Percentiles rank a stretch among this genome's conserved stretches.
Conservation (phyloP, 2,113 vertebrate species). For the Euleptes europaea region DNA sequence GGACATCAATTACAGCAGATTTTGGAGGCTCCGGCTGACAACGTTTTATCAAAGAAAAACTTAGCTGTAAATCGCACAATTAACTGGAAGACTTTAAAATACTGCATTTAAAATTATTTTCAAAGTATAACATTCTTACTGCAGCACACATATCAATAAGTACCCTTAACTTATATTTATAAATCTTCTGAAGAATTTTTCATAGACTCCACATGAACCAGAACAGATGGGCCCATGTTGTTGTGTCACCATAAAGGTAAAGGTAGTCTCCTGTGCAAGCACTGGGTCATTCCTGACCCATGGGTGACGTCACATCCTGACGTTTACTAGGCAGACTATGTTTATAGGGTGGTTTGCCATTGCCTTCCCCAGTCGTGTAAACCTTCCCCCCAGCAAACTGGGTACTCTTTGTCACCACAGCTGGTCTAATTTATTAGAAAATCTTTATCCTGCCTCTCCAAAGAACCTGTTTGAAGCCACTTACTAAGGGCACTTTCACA, state of each 20-base stretch:
- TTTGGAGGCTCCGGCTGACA: conserved; percentile 6
- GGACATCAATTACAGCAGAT: background rate
- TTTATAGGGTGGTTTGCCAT: no score
- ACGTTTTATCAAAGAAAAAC: conserved; percentile 7
- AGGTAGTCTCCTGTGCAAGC: no score
- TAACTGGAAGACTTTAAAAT: conserved; percentile 8
- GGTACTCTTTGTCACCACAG: background rate
- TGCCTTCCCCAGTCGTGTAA: no score
- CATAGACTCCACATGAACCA: background rate
- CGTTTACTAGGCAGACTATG: no score
- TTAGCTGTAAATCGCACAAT: background rate
- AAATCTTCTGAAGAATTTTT: background rate
- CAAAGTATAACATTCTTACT: background rate
- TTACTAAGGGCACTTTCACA: no score
- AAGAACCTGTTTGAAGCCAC: no score
- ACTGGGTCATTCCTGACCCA: no score
- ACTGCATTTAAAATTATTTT: background rate
- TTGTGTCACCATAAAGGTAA: no score
- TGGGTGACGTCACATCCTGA: no score
- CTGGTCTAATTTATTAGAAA: no score
- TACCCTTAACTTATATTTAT: background rate
- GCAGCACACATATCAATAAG: background rate
- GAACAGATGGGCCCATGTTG: background rate
- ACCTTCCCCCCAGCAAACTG: no score
- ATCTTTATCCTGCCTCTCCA: no score